Evolutionary conservation across 2,888 invertebrate species (phyloP), one percentile per base, ranked within the genome.

Genomic region (Cataglyphis livida): DNA sequence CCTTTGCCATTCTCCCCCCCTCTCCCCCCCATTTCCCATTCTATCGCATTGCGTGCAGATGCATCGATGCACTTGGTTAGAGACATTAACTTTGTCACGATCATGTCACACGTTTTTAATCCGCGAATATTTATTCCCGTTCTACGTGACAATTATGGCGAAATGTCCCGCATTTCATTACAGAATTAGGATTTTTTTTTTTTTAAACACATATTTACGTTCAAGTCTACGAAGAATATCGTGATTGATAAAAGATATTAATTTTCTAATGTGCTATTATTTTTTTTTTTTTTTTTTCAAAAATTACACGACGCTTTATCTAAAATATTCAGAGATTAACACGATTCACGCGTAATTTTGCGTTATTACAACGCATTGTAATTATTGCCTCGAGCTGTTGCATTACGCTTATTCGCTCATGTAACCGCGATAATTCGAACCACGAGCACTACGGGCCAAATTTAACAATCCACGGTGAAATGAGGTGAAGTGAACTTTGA

Each of bases 261-360:
- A 3, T 12, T 41, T 59, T 41, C 10, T 59, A 21, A 25, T 28
- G 15, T 3, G 25, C 0, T 68, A 54, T 35, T 10, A 25, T 38
- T 25, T 25, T 25, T 25, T 25, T 25, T 25, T 25, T 25, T 25
- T 25, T 25, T 57, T 70, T 0, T 1, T 7, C 2, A 32, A 59
- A 51, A 54, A 28, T 59, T 71, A n/a, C 25, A 35, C 32, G 25
- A n/a, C n/a, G 3, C 35, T 25, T 15, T n/a, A 70, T 25, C 18
- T 21, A 18, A 66, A 66, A 28, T 38, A 38, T 35, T 21, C 12
- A 25, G 10, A 44, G 44, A 41, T 61, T 91, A 90, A 90, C 89
- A 84, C 85, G 79, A 88, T 88, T 91, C 89, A 90, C 88, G 85
- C 90, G 91, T 91, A 91, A 92, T 92, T 91, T 87, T 85, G 90